Evolutionary conservation across 2,113 vertebrate genomes (phyloP).

Genomic region (Caranx ignobilis): DNA sequence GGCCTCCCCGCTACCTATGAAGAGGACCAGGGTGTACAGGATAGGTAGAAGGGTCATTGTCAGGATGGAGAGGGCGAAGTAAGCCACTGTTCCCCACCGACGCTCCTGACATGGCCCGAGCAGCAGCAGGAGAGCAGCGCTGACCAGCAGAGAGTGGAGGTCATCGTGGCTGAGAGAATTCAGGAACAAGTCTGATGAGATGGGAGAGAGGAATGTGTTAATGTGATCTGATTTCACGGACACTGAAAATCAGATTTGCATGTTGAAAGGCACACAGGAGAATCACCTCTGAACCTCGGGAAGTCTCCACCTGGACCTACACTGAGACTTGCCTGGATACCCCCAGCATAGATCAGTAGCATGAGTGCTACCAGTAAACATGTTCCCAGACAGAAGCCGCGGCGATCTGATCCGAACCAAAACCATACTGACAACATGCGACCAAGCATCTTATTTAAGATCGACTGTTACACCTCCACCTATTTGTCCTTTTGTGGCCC

Average conservation of each 20-base stretch:
- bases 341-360: constrained; percentile 69
- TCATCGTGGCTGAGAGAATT: constrained; percentile 87
- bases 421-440: constrained; percentile 66
- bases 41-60: constrained; percentile 79
- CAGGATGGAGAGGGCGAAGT: constrained; percentile 82
- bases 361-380: constrained; percentile 48
- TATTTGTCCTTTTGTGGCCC: neutral
- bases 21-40: constrained; percentile 85
- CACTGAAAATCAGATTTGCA: neutral
- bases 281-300: constrained; percentile 81
- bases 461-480: neutral
- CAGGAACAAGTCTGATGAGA: constrained; percentile 83
- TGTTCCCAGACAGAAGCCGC: constrained; percentile 82
- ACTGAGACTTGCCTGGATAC: constrained; percentile 77
- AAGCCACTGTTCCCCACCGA: constrained; percentile 85
- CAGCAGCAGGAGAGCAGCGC: constrained; percentile 79
- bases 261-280: neutral
- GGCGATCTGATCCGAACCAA: constrained; percentile 73
- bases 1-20: constrained; percentile 74
- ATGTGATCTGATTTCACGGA: neutral
- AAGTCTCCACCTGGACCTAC: constrained; percentile 81
- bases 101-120: constrained; percentile 85
- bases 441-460: constrained; percentile 60
- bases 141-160: constrained; percentile 82
- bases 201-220: neutral